These are phyloP conservation scores for Junonia oenone DNA, from an alignment of 2,888 invertebrate species.

Conservation along the genomic window DNA sequence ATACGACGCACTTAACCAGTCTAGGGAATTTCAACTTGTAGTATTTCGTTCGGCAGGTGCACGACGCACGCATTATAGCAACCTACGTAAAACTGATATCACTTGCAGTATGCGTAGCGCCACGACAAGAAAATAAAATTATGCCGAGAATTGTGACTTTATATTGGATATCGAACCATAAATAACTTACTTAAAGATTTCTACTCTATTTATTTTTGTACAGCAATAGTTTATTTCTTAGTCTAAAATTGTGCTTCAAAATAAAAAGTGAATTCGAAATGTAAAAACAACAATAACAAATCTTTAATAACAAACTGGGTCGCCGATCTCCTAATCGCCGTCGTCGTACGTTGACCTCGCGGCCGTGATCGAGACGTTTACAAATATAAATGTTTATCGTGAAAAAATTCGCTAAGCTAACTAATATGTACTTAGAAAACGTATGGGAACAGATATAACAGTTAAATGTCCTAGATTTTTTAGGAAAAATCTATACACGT, in stretches of 20 bases:
- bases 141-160: background rate
- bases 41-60: conserved; percentile 32
- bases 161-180: background rate
- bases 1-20: conserved; percentile 29
- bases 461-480: conserved; percentile 29
- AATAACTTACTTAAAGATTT: background rate
- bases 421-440: conserved; percentile 13
- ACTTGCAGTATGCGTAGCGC: background rate
- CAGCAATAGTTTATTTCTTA: background rate
- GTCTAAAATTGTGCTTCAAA: background rate
- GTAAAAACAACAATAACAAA: conserved; percentile 13
- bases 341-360: conserved; percentile 14
- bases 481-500: conserved; percentile 20
- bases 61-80: conserved; percentile 27
- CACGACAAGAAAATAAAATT: background rate
- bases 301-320: conserved; percentile 17
- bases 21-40: conserved; percentile 29
- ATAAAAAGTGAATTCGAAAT: conserved; percentile 3
- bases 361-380: conserved; percentile 17
- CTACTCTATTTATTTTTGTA: too few relatives aligned
- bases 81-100: conserved; percentile 13
- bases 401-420: conserved; percentile 23
- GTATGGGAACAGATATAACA: conserved; percentile 19
- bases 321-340: conserved; percentile 17
- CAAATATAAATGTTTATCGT: conserved; percentile 15